A percentile compares a stretch with the other conserved stretches of the same genome.
phyloP scores from a whole-genome alignment of 2,888 invertebrate genomes.

The Rutpela maculata region DNA sequence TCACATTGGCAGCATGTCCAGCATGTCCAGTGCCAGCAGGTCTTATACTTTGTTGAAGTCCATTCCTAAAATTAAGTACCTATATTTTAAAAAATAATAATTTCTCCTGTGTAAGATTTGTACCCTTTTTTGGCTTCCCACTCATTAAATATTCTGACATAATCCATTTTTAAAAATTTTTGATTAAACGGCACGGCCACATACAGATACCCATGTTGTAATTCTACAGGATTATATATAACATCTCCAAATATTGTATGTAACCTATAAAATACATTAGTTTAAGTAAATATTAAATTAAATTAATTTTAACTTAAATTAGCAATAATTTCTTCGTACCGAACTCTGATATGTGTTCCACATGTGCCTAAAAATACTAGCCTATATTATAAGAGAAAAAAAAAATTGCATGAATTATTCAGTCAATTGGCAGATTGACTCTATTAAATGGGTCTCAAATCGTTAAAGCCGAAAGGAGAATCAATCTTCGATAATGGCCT shows the following conservation, averaged over 20 bases:
- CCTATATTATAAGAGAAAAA: no score
- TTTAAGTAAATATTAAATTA: neutral
- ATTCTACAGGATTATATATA: constrained; percentile 43
- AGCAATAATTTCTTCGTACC: no score
- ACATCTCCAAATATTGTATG: constrained; percentile 51
- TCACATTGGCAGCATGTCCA: neutral
- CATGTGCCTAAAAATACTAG: no score
- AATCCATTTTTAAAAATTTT: constrained; percentile 53
- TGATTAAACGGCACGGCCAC: constrained; percentile 55
- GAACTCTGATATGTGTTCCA: no score
- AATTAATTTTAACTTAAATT: no score
- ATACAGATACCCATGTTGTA: constrained; percentile 58
- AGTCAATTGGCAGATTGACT: no score
- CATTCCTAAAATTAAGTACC: constrained; percentile 13
- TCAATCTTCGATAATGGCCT: no score
- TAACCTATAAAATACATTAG: constrained; percentile 44
- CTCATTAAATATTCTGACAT: constrained; percentile 38
- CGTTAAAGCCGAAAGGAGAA: no score
- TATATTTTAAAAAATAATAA: neutral
- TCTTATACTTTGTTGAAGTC: neutral
- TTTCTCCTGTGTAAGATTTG: neutral
- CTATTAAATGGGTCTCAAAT: no score
- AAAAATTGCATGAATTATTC: no score
- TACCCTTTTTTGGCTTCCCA: constrained; percentile 18
- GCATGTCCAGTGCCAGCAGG: neutral